These are phyloP conservation scores for Drosophila acutilabella DNA, from an alignment of 2,888 invertebrate species.

Conservation along the genomic window DNA sequence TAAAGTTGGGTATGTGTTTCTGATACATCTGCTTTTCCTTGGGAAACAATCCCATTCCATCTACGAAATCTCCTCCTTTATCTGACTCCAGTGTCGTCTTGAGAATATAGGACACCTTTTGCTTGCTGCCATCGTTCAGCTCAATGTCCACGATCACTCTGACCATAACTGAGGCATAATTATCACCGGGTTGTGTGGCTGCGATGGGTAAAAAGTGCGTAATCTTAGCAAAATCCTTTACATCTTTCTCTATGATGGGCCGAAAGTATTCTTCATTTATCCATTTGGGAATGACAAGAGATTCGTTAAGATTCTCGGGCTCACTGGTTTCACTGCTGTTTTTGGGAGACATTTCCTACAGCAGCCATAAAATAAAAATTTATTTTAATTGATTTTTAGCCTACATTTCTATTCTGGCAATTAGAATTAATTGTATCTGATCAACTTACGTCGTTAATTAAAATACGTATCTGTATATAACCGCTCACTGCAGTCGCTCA, in stretches of 20 bases:
- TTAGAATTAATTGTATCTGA: too few species aligned
- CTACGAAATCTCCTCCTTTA: conserved; percentile 53
- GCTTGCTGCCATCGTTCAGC: conserved; percentile 63
- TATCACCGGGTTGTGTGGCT: conserved; percentile 81
- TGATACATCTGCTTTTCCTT: conserved; percentile 79
- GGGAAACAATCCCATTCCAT: conserved; percentile 74
- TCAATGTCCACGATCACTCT: conserved; percentile 70
- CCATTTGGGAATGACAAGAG: conserved; percentile 71
- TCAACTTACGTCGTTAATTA: background rate
- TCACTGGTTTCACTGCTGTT: conserved; percentile 7
- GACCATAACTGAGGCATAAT: conserved; percentile 80
- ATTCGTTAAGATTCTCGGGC: conserved; percentile 68
- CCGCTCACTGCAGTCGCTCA: background rate
- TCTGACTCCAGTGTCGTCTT: conserved; percentile 69
- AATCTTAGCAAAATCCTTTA: conserved; percentile 54
- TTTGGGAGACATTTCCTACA: conserved; percentile 44
- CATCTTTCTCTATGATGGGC: conserved; percentile 67
- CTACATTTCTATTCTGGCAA: too few species aligned
- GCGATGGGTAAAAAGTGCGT: conserved; percentile 65
- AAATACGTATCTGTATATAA: too few species aligned
- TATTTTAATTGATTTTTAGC: too few species aligned
- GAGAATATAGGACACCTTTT: conserved; percentile 72
- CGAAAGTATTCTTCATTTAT: conserved; percentile 72
- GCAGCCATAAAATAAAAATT: background rate
- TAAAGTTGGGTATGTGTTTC: conserved; percentile 69